phyloP scores from a whole-genome alignment of 1,140 invertebrate genomes.

The Halyomorpha halys region DNA sequence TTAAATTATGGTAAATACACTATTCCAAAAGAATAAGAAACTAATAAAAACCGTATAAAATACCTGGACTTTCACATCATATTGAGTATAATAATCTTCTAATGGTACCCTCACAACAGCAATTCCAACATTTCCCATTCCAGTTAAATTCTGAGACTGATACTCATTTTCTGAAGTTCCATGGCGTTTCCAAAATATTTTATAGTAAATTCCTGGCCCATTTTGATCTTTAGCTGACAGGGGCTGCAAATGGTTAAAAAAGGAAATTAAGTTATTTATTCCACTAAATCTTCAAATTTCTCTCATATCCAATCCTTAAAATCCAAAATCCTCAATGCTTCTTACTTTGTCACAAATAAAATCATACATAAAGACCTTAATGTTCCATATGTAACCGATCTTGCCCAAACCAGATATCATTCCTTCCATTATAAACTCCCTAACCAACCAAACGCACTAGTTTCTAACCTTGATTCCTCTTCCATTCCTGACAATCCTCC shows the following conservation, averaged over 20 bases:
- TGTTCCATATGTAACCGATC: too few species aligned
- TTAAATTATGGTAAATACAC: background rate
- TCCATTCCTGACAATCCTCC: too few species aligned
- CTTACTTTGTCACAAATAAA: too few species aligned
- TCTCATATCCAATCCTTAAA: too few species aligned
- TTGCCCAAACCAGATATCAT: too few species aligned
- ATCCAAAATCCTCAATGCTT: too few species aligned
- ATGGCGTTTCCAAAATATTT: conserved; percentile 74
- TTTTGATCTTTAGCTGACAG: conserved; percentile 68
- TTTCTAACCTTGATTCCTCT: too few species aligned
- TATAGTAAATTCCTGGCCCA: conserved; percentile 80
- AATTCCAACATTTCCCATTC: conserved; percentile 64
- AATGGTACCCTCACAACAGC: conserved; percentile 61
- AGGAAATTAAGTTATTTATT: too few species aligned
- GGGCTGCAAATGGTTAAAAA: conserved; percentile 38
- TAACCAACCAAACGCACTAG: too few species aligned
- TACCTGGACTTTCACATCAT: conserved; percentile 77
- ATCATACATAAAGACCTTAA: too few species aligned
- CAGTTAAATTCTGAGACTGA: conserved; percentile 52
- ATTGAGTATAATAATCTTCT: conserved; percentile 75
- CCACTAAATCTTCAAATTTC: too few species aligned
- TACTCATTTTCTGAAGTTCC: conserved; percentile 54
- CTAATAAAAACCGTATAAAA: background rate
- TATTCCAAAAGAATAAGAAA: background rate
- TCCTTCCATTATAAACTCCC: too few species aligned